phyloP scores from a whole-genome alignment of 2,888 invertebrate species.

The Schizaphis graminum region DNA sequence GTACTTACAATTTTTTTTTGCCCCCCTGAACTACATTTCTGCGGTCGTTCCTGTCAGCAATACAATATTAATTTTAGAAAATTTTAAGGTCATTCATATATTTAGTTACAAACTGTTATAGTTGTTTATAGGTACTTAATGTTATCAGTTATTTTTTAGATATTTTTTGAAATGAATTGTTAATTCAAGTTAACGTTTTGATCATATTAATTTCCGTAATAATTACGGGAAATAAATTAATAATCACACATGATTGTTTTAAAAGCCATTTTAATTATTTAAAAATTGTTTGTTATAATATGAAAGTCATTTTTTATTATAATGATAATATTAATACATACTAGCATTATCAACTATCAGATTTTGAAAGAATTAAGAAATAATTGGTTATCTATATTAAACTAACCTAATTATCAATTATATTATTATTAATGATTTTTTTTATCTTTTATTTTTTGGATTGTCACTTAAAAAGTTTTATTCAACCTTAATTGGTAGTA shows the following conservation, averaged over 20 bases:
- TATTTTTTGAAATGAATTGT: neutral
- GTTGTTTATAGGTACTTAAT: neutral
- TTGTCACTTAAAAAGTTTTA: no score
- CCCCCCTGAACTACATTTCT: no score
- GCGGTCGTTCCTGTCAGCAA: no score
- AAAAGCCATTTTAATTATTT: no score
- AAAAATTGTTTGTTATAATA: no score
- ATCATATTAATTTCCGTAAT: neutral
- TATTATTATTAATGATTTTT: neutral
- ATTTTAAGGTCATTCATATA: neutral
- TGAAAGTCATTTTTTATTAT: neutral
- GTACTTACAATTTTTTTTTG: no score
- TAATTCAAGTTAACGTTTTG: neutral
- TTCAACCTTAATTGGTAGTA: no score
- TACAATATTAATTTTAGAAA: slow-evolving; percentile 5
- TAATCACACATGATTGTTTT: no score
- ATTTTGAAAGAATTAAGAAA: neutral
- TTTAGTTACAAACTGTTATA: neutral
- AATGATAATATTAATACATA: neutral
- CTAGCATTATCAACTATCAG: neutral
- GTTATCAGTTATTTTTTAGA: neutral
- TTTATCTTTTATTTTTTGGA: no score
- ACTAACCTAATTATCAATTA: neutral
- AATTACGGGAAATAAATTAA: no score
- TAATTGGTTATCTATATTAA: neutral